These are phyloP conservation scores for Epiblema foenella DNA, from an alignment of 2,888 invertebrate species.

Conservation along the genomic window DNA sequence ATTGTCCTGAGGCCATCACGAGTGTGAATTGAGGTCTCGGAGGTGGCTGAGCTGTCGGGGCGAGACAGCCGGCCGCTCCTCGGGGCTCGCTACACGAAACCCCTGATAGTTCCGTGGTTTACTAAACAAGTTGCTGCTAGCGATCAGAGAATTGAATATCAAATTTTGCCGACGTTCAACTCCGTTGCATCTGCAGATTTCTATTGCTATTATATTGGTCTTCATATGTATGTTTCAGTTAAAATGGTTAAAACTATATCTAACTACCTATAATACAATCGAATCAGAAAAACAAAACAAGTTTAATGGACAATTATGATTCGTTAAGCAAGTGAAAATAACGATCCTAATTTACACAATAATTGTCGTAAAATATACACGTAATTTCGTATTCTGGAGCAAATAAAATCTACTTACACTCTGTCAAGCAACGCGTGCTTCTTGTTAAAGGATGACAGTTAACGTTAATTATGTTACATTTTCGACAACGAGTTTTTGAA, in stretches of 20 bases:
- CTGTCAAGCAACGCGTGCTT: slow-evolving; percentile 56
- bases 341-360: slow-evolving; percentile 65
- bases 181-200: slow-evolving; percentile 32
- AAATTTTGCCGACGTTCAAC: slow-evolving; percentile 36
- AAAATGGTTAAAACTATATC: not conserved
- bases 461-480: slow-evolving; percentile 72
- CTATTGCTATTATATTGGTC: not conserved
- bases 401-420: slow-evolving; percentile 66
- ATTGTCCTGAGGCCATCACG: slow-evolving; percentile 31
- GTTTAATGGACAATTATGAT: slow-evolving; percentile 47
- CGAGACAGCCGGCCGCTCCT: slow-evolving; percentile 60
- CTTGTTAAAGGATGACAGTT: slow-evolving; percentile 56
- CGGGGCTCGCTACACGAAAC: slow-evolving; percentile 52
- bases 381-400: slow-evolving; percentile 58
- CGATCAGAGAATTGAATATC: slow-evolving; percentile 40
- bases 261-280: not conserved
- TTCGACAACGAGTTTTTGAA: slow-evolving; percentile 67
- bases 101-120: slow-evolving; percentile 49
- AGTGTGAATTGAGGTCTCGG: slow-evolving; percentile 43
- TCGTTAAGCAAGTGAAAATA: slow-evolving; percentile 50
- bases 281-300: not conserved
- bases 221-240: not conserved
- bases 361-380: slow-evolving; percentile 62
- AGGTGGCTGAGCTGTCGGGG: slow-evolving; percentile 58
- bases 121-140: slow-evolving; percentile 33